Evolutionary conservation across 2,888 invertebrate genomes (phyloP), one percentile per base, ranked within the genome.

Genomic region (Brachycybe producta): DNA sequence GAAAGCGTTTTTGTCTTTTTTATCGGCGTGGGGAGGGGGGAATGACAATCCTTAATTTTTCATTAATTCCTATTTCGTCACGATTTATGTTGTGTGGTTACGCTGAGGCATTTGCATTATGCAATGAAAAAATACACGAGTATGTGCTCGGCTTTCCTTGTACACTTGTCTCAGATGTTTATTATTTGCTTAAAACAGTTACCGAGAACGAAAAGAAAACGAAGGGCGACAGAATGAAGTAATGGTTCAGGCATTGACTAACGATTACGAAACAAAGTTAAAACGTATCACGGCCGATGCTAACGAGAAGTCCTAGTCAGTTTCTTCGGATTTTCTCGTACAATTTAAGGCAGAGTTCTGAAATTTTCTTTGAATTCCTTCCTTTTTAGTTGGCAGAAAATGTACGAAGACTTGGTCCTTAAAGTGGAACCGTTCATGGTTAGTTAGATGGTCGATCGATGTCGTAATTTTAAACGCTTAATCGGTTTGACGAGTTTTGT

Each of bases 361-460:
- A n/a, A n/a, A n/a, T n/a, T n/a, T n/a, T n/a, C n/a, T n/a, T n/a
- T n/a, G n/a, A n/a, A n/a, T 40, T 15, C 28, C 15, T 24, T 21
- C 21, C 24, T 15, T 43, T 35, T 5, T 28, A 52, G 52, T 19
- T 53, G 53, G 53, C 40, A 47, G 15, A 36, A 40, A 13, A 38
- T 41, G 21, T 66, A 61, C 57, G 63, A 65, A 35, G 62, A 63
- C 3, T 57, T 66, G 5, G 57, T 56, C 52, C 54, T 57, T 8
- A 64, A 62, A 44, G 62, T 67, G 3, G 62, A 59, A 40, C 66
- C 67, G 4, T 66, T 65, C 57, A 54, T 56, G 52, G 58, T 58
- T n/a, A 8, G 49, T 26, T 26, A 15, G 8, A 8, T 38, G 8
- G 8, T 38, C 13, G n/a, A 8, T 30, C 41, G 13, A 11, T 11